Evolutionary conservation across 2,113 vertebrate species (phyloP), one percentile per base, ranked within the genome.

Genomic region (Pseudolaguvia tuberculata): DNA sequence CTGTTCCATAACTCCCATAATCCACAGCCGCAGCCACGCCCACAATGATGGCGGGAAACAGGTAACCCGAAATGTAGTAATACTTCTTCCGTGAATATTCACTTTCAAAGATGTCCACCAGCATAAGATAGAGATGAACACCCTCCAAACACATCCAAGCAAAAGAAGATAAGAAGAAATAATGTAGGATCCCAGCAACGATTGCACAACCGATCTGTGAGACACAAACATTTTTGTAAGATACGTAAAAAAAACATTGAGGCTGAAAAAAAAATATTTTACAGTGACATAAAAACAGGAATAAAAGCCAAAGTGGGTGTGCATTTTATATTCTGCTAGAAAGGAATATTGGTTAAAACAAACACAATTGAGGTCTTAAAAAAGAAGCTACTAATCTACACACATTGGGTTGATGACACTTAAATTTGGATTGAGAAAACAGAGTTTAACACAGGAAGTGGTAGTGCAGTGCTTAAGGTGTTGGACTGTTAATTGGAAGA

Each of bases 61-160:
- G 93, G 90, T 99, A 99, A 80, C 96, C 97, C 18, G 93, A 94
- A 75, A 96, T 93, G 18, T 99, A 99, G 87, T 96, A 99, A 85
- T 99, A 98, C 86, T 95, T 99, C 84, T 95, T 98, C 80, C 97
- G 93, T 20, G 97, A 99, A 90, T 98, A 98, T 93, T 98, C 97
- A 59, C 97, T 99, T 89, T 99, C 97, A 84, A 99, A 99, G 79
- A 99, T 96, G 86, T 99, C 97, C 75, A 99, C 94, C 45, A 99
- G 90, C 96, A 99, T 98, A 76, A 99, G 91, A 86, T 99, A 99
- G 78, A 99, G 93, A 86, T 99, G 97, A 29, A 99, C 93, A 42
- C 97, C 97, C 89, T 99, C 97, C 72, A 99, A 87, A 85, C 96
- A 99, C 96, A 98, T 99, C 97, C 97, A 99, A 78, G 94, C 92